A percentile compares a stretch with the other conserved stretches of the same genome.
phyloP scores from a whole-genome alignment of 2,113 vertebrate species.

The Cyanoderma ruficeps region DNA sequence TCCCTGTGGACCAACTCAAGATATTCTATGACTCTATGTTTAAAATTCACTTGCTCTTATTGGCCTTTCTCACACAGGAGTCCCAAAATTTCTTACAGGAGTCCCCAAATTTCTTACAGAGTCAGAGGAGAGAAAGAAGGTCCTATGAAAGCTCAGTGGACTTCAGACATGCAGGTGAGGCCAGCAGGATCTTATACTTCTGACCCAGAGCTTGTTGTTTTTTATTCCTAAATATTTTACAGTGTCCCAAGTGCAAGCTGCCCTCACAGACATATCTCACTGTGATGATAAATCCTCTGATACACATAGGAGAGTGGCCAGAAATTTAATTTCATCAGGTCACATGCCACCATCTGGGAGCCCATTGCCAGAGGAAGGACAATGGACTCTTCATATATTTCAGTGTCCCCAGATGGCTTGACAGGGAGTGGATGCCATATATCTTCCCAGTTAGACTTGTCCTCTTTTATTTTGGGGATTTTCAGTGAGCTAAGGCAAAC shows the following conservation, averaged over 20 bases:
- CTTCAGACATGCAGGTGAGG: not conserved
- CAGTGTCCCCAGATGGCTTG: not conserved
- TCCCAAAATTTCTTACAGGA: not conserved
- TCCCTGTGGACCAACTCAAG: not conserved
- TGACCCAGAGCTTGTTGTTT: not conserved
- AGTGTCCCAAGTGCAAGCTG: not conserved
- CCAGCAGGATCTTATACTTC: not conserved
- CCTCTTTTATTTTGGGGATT: not conserved
- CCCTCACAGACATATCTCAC: not conserved
- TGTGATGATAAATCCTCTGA: not conserved
- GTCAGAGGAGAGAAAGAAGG: not conserved
- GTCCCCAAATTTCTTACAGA: not conserved
- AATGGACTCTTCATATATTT: not conserved
- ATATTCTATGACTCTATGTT: not conserved
- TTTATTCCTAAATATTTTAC: not conserved
- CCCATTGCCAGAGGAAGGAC: not conserved
- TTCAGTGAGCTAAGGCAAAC: not conserved
- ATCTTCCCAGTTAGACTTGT: not conserved
- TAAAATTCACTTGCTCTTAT: not conserved
- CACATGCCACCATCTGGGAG: not conserved
- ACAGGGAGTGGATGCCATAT: not conserved
- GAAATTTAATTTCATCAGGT: not conserved
- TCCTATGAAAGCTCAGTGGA: not conserved
- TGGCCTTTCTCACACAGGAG: accelerated
- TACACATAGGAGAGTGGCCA: not conserved